Percentiles rank a stretch among this genome's conserved stretches.
Evolutionary conservation across 1,140 invertebrate species (phyloP).

Genomic region (Eubasilissa regina): DNA sequence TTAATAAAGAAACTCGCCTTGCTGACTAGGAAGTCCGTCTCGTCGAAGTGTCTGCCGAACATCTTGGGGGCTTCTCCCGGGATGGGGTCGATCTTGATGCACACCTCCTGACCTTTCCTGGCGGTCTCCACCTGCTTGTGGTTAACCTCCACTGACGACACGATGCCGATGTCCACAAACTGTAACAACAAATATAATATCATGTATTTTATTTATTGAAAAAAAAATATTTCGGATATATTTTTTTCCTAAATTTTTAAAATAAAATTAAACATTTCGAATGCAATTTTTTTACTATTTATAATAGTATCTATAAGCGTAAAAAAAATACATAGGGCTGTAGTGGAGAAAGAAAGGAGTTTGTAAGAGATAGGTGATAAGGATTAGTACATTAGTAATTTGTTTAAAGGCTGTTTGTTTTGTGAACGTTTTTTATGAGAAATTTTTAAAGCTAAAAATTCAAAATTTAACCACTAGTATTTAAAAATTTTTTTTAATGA

Average conservation of each 20-base stretch:
- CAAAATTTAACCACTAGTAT: too few relatives aligned
- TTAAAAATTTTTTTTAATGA: too few relatives aligned
- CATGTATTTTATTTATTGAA: neutral
- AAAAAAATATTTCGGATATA: too few relatives aligned
- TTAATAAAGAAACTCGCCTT: conserved; percentile 78
- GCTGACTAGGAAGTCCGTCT: conserved; percentile 94
- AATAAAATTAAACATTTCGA: too few relatives aligned
- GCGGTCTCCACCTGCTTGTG: conserved; percentile 93
- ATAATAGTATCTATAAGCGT: neutral
- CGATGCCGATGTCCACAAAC: conserved; percentile 95
- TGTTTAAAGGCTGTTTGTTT: too few relatives aligned
- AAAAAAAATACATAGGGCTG: neutral
- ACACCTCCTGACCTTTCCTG: conserved; percentile 97
- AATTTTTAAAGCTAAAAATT: too few relatives aligned
- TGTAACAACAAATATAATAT: conserved; percentile 71
- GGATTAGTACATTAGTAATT: neutral
- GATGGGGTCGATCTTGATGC: conserved; percentile 97
- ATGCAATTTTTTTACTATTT: too few relatives aligned
- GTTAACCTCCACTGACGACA: conserved; percentile 94
- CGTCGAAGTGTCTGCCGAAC: conserved; percentile 98
- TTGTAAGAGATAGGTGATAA: neutral
- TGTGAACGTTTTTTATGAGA: too few relatives aligned
- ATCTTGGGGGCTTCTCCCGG: conserved; percentile 98
- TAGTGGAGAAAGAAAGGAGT: neutral
- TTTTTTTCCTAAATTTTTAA: too few relatives aligned